These are phyloP conservation scores for Tridacna gigas DNA, from an alignment of 2,888 invertebrate genomes.

Conservation along the genomic window DNA sequence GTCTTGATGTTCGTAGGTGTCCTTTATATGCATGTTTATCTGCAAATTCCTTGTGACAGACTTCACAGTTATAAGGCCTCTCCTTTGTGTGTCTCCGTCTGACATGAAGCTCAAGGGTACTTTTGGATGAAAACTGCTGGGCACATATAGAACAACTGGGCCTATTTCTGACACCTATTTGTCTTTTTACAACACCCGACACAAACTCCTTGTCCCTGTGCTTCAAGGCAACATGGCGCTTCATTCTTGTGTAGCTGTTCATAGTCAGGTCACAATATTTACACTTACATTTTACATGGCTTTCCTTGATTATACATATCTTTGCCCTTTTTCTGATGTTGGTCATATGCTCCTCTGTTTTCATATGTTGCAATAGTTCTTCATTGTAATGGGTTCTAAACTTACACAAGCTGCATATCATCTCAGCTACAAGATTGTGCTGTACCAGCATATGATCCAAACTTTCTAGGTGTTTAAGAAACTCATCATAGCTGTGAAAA, in stretches of 20 bases:
- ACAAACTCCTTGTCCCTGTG: conserved; percentile 69
- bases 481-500: conserved; percentile 89
- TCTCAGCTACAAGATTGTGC: conserved; percentile 75
- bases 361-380: conserved; percentile 77
- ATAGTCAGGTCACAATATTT: conserved; percentile 77
- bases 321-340: conserved; percentile 60
- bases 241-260: conserved; percentile 75
- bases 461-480: conserved; percentile 86
- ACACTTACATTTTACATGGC: conserved; percentile 76
- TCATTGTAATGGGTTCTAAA: conserved; percentile 70
- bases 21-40: conserved; percentile 34
- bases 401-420: conserved; percentile 80
- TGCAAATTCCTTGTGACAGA: conserved; percentile 40
- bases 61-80: conserved; percentile 44
- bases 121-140: conserved; percentile 55
- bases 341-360: conserved; percentile 67
- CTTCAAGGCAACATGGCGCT: conserved; percentile 72
- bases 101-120: conserved; percentile 58
- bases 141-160: conserved; percentile 70
- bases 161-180: conserved; percentile 56
- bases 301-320: conserved; percentile 79
- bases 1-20: conserved; percentile 27
- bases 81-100: conserved; percentile 27
- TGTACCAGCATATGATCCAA: conserved; percentile 72
- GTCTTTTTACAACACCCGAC: conserved; percentile 53